phyloP scores from a whole-genome alignment of 2,113 vertebrate species.

The Gallinago media region DNA sequence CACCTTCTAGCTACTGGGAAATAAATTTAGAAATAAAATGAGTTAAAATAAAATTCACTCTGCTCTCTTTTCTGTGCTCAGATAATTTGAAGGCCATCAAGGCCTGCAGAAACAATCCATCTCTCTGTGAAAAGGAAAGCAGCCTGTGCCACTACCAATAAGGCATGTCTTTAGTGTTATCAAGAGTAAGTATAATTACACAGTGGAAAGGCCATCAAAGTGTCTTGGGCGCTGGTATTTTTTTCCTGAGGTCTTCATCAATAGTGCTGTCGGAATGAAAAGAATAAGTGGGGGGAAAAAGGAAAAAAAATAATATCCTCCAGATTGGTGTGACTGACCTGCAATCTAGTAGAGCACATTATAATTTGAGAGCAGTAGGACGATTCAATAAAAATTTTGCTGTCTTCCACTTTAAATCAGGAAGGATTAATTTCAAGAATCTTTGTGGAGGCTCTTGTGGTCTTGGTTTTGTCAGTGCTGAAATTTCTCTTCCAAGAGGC shows the following conservation, averaged over 20 bases:
- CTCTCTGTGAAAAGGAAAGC: constrained; percentile 74
- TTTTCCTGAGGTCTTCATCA: constrained; percentile 80
- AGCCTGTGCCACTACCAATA: constrained; percentile 72
- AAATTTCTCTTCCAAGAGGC: not conserved
- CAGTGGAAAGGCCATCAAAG: constrained; percentile 72
- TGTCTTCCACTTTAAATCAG: constrained; percentile 70
- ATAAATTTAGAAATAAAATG: constrained; percentile 85
- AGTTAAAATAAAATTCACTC: constrained; percentile 85
- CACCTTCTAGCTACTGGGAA: constrained; percentile 78
- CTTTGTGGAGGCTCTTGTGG: constrained; percentile 12
- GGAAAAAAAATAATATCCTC: constrained; percentile 44
- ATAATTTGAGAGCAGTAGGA: constrained; percentile 64
- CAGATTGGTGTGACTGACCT: constrained; percentile 66
- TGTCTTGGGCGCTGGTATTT: constrained; percentile 64
- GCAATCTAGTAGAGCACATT: constrained; percentile 65
- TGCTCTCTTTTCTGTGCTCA: constrained; percentile 75
- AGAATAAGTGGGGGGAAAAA: constrained; percentile 28
- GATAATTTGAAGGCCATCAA: constrained; percentile 82
- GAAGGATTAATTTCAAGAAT: constrained; percentile 65
- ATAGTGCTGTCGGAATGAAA: constrained; percentile 62
- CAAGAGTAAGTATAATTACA: constrained; percentile 77
- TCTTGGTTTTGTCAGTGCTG: constrained; percentile 32
- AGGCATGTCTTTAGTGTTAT: constrained; percentile 75
- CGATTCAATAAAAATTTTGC: constrained; percentile 68
- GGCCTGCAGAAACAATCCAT: constrained; percentile 78